phyloP scores from a whole-genome alignment of 2,797 vertebrate genomes.

The Lacerta bilineata region DNA sequence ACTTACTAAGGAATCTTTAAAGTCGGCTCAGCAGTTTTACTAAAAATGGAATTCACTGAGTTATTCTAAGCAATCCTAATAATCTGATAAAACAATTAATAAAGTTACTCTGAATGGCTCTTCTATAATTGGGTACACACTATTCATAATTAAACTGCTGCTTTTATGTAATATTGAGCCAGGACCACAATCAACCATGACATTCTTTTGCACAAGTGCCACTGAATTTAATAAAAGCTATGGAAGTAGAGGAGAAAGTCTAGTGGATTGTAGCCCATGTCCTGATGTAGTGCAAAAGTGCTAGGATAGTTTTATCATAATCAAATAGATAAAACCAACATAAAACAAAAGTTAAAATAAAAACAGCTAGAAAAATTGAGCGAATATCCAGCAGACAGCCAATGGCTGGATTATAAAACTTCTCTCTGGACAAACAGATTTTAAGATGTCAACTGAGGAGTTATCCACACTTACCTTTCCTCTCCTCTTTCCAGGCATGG shows the following conservation, averaged over 20 bases:
- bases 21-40: conserved; percentile 60
- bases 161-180: conserved; percentile 18
- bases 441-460: too few relatives aligned
- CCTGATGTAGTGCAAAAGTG: background rate
- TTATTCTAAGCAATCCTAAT: conserved; percentile 58
- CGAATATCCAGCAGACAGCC: too few relatives aligned
- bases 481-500: too few relatives aligned
- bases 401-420: too few relatives aligned
- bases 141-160: conserved; percentile 6
- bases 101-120: conserved; percentile 12
- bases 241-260: background rate
- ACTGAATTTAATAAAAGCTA: conserved; percentile 13
- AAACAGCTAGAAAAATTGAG: too few relatives aligned
- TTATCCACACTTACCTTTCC: too few relatives aligned
- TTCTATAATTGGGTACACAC: conserved; percentile 16
- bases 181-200: conserved; percentile 7
- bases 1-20: conserved; percentile 53
- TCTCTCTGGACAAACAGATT: too few relatives aligned
- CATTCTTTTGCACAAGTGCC: background rate
- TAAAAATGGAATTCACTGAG: conserved; percentile 47
- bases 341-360: too few relatives aligned
- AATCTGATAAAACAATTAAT: conserved; percentile 37
- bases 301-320: background rate
- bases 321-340: background rate
- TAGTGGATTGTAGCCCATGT: background rate